Evolutionary conservation across 2,797 vertebrate species (phyloP).

Genomic region (Gallirallus australis): DNA sequence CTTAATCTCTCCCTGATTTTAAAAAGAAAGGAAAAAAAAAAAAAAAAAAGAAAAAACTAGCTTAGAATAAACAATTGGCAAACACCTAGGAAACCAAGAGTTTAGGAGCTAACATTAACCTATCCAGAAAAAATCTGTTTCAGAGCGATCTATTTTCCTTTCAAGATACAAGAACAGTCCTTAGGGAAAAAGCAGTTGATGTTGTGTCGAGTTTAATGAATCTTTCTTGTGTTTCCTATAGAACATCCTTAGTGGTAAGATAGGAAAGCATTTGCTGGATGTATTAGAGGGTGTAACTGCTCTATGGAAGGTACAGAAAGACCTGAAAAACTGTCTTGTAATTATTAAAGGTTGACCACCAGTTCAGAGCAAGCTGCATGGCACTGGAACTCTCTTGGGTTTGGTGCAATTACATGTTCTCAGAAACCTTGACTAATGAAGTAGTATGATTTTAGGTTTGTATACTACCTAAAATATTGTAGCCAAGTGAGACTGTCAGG

Average conservation of each 20-base stretch:
- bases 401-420: neutral
- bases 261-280: neutral
- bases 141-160: neutral
- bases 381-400: neutral
- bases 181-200: neutral
- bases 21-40: no score
- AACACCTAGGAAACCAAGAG: neutral
- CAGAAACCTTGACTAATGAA: neutral
- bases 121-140: neutral
- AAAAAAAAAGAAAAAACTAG: neutral
- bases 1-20: neutral
- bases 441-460: neutral
- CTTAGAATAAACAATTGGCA: neutral
- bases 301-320: neutral
- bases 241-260: neutral
- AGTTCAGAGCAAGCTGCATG: neutral
- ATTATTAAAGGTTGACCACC: neutral
- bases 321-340: neutral
- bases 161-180: neutral
- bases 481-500: neutral
- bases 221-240: rapidly evolving
- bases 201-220: neutral
- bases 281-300: neutral
- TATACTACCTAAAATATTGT: neutral
- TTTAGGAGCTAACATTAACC: neutral